Evolutionary conservation across 2,888 invertebrate genomes (phyloP).

Genomic region (Clusia tigrina): DNA sequence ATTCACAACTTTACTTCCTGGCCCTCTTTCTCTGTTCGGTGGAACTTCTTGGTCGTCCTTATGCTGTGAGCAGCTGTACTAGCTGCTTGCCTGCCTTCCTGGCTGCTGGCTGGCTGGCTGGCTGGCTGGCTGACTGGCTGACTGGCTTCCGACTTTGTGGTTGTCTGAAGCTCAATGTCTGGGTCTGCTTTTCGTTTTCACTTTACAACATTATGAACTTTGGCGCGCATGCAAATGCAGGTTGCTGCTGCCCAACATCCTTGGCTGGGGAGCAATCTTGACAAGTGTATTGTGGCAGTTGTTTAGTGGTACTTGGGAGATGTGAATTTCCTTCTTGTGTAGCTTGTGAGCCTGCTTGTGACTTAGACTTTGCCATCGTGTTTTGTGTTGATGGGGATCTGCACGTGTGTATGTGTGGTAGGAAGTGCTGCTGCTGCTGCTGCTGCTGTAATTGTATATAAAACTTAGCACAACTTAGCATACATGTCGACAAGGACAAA

Average conservation of each 20-base stretch:
- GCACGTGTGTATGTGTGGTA: background rate
- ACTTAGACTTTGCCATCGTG: background rate
- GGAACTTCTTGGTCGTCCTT: background rate
- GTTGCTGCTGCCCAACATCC: background rate
- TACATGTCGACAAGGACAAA: slow-evolving; percentile 20
- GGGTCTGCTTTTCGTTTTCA: slow-evolving; percentile 6
- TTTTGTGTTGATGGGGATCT: background rate
- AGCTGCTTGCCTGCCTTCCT: background rate
- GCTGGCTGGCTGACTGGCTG: background rate
- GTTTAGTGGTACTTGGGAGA: slow-evolving; percentile 10
- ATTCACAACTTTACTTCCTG: slow-evolving; percentile 4
- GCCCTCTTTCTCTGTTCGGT: background rate
- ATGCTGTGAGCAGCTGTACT: background rate
- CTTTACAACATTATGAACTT: background rate
- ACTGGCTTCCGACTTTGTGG: background rate
- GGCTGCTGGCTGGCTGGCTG: background rate
- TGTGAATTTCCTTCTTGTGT: background rate
- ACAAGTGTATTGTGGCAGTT: slow-evolving; percentile 25
- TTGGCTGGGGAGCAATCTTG: slow-evolving; percentile 19
- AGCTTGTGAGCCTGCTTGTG: background rate
- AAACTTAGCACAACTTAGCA: slow-evolving; percentile 24
- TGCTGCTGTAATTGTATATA: slow-evolving; percentile 25
- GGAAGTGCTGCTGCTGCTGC: background rate
- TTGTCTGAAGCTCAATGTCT: background rate
- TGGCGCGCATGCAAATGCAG: slow-evolving; percentile 7